Evolutionary conservation across 2,888 invertebrate species (phyloP).

Genomic region (Julus scanicus): DNA sequence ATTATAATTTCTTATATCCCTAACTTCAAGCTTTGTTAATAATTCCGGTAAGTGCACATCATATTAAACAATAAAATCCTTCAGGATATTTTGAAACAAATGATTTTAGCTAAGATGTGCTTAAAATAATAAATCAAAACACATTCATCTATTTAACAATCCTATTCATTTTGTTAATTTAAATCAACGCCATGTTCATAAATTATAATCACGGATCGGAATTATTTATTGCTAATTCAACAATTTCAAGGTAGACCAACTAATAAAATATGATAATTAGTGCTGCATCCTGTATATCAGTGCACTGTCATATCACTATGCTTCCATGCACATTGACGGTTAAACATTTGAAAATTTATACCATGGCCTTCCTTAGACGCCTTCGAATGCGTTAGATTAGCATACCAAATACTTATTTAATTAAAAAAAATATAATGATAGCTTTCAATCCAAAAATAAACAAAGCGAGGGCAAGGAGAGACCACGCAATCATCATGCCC

Average conservation of each 20-base stretch:
- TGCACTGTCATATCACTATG: background rate
- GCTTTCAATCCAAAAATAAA: background rate
- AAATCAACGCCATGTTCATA: background rate
- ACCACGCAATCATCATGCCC: background rate
- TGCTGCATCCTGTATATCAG: background rate
- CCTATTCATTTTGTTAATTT: background rate
- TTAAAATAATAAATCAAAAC: background rate
- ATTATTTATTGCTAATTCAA: background rate
- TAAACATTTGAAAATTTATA: background rate
- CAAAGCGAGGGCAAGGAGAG: background rate
- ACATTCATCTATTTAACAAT: background rate
- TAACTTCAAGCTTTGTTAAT: no score
- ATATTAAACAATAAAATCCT: no score
- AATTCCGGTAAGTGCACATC: no score
- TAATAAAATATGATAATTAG: constrained; percentile 4
- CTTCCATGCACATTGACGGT: no score
- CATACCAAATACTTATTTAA: background rate
- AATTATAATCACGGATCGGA: background rate
- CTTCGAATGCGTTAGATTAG: background rate
- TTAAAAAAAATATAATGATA: background rate
- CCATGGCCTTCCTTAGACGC: background rate
- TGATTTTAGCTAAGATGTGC: no score
- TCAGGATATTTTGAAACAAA: no score
- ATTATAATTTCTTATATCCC: no score
- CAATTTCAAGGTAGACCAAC: constrained; percentile 32